A percentile compares a stretch with the other conserved stretches of the same genome.
Conservation (phyloP, 2,888 invertebrate species). For the Hirtodrosophila duncani region DNA sequence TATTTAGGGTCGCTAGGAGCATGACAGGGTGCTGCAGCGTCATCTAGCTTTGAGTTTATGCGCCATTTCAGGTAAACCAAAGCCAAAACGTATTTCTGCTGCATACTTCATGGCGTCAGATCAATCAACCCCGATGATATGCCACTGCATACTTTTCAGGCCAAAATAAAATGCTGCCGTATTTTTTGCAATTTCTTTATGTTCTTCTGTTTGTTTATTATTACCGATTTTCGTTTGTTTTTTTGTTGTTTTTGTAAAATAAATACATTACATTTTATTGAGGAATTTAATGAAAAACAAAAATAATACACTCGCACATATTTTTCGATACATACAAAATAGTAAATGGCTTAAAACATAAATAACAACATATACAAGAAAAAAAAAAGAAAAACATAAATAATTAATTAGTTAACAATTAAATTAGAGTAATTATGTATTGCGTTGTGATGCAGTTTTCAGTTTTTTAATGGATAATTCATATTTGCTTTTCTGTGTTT, state of each 20-base stretch:
- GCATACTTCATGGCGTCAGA: no score
- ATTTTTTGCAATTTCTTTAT: no score
- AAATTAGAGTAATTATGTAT: slow-evolving; percentile 14
- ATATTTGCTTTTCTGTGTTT: slow-evolving; percentile 8
- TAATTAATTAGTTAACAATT: slow-evolving; percentile 53
- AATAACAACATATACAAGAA: slow-evolving; percentile 57
- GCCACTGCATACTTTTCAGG: no score
- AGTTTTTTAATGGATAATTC: not conserved
- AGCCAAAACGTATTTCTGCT: no score
- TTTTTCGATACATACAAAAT: slow-evolving; percentile 2
- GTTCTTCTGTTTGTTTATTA: not conserved
- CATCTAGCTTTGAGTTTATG: no score
- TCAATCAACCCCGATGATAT: no score
- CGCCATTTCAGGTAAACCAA: no score
- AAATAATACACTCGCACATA: slow-evolving; percentile 2
- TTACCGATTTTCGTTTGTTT: slow-evolving; percentile 1
- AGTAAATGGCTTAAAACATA: slow-evolving; percentile 48
- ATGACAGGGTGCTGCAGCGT: no score
- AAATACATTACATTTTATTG: slow-evolving; percentile 28
- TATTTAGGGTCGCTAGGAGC: no score
- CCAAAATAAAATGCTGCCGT: no score
- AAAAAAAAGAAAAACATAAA: no score
- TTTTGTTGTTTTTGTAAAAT: slow-evolving; percentile 5
- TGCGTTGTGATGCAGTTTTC: not conserved
- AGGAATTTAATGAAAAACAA: slow-evolving; percentile 1